Evolutionary conservation across 2,888 invertebrate genomes (phyloP).

Genomic region (Xestia ashworthii): DNA sequence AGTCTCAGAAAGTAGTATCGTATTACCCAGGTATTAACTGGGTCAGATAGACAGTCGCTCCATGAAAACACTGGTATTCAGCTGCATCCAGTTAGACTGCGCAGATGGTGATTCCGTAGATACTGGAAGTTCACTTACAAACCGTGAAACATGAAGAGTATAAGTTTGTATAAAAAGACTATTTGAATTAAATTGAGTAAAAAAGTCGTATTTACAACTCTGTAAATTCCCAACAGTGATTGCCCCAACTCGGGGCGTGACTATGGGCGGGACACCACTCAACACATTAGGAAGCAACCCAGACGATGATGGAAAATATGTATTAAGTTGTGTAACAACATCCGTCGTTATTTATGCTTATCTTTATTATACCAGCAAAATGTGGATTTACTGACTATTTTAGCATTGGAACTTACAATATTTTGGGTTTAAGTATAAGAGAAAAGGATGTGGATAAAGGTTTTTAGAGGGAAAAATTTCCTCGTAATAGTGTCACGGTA

Average conservation of each 20-base stretch:
- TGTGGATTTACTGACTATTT: not conserved
- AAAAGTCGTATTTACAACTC: conserved; percentile 51
- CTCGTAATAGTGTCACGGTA: not conserved
- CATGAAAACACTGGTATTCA: no score
- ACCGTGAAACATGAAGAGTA: no score
- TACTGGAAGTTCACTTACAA: no score
- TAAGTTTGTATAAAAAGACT: not conserved
- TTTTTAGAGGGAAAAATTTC: not conserved
- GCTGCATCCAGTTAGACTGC: no score
- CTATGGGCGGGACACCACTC: conserved; percentile 66
- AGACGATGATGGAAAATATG: conserved; percentile 66
- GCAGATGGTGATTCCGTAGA: no score
- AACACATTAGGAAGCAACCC: conserved; percentile 68
- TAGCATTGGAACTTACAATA: not conserved
- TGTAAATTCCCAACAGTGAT: conserved; percentile 43
- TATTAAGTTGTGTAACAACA: conserved; percentile 44
- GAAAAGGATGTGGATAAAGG: not conserved
- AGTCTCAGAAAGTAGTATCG: no score
- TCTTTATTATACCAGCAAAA: conserved; percentile 11
- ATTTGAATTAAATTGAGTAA: not conserved
- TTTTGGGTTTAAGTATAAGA: not conserved
- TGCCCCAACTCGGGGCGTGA: conserved; percentile 65
- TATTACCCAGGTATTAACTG: no score
- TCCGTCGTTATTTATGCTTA: conserved; percentile 13
- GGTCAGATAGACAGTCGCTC: no score